Evolutionary conservation across 2,113 vertebrate species (phyloP).

Genomic region (Riparia riparia): DNA sequence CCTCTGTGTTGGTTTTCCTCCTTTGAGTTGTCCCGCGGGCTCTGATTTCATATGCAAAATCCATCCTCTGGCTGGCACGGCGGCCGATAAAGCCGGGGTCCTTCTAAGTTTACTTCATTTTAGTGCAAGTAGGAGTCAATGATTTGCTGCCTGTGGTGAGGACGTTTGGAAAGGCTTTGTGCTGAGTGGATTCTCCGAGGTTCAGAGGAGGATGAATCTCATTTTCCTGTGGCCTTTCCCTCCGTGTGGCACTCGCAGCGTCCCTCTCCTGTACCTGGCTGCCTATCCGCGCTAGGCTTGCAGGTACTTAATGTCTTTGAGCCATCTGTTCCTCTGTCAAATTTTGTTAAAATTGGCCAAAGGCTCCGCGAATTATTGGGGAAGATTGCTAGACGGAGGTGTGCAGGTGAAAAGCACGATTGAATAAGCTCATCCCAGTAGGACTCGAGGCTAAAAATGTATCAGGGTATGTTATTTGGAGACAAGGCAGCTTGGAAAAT

Average conservation of each 20-base stretch:
- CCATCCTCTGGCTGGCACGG: background rate
- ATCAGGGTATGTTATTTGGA: background rate
- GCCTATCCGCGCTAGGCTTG: constrained; percentile 27
- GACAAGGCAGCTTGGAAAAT: background rate
- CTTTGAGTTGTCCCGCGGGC: background rate
- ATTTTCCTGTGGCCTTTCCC: constrained; percentile 43
- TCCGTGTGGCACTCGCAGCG: background rate
- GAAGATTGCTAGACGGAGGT: constrained; percentile 36
- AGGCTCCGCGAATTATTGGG: constrained; percentile 44
- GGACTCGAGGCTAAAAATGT: constrained; percentile 27
- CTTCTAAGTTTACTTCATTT: constrained; percentile 47
- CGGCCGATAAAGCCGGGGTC: background rate
- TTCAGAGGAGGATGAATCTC: constrained; percentile 40
- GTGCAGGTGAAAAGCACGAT: background rate
- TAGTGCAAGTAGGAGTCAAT: constrained; percentile 44
- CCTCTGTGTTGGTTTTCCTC: background rate
- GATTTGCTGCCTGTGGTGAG: background rate
- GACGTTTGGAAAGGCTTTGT: constrained; percentile 1
- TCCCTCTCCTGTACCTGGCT: constrained; percentile 61
- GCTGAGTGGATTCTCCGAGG: background rate
- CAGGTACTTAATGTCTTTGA: constrained; percentile 67
- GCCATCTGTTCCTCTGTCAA: constrained; percentile 66
- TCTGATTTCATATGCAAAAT: constrained; percentile 42
- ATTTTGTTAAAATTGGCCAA: constrained; percentile 63
- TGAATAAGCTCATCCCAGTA: constrained; percentile 3